Evolutionary conservation across 2,113 vertebrate species (phyloP), one percentile per base, ranked within the genome.

Genomic region (Melospiza melodia): DNA sequence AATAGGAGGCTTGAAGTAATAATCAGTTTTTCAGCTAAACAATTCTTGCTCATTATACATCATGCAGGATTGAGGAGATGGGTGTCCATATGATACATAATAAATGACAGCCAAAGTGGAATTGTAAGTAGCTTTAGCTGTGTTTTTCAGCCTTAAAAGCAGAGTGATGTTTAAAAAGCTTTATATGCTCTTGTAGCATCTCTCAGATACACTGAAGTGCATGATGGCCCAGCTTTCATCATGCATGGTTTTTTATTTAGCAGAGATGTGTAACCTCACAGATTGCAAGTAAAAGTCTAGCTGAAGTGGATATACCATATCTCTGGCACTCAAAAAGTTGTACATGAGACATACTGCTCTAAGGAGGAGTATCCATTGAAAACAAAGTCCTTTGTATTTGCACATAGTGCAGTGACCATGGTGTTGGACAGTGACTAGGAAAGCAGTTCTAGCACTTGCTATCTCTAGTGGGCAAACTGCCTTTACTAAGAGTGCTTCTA

Each of bases 81-180:
- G 25, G 11, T 80, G 43, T 57, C 84, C 44, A 16, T 78, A 48
- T 84, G 84, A 94, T 77, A 11, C 27, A 43, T 62, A 85, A 90
- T 58, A 81, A 79, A 83, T 85, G 62, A 59, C 35, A 92, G 33
- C 31, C 82, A 61, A 61, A 90, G 66, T 43, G 66, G 76, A 85
- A 79, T 6, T 67, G 5, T 81, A 87, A 89, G 61, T 75, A 78
- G 71, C 41, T 94, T 96, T 93, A 93, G 59, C 79, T 71, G 41
- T 77, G 48, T 15, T 92, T 87, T 93, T 89, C 46, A 90, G 49
- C 90, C 57, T 65, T 90, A 78, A 89, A 90, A 96, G 76, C 65
- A 75, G 31, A 27, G 13, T 59, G 48, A 43, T 72, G 52, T 87
- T 88, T 90, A 72, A 95, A 88, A 83, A 88, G 86, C 77, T 94